Conservation (phyloP, 1,140 invertebrate species). For the Trachymyrmex septentrionalis region DNA sequence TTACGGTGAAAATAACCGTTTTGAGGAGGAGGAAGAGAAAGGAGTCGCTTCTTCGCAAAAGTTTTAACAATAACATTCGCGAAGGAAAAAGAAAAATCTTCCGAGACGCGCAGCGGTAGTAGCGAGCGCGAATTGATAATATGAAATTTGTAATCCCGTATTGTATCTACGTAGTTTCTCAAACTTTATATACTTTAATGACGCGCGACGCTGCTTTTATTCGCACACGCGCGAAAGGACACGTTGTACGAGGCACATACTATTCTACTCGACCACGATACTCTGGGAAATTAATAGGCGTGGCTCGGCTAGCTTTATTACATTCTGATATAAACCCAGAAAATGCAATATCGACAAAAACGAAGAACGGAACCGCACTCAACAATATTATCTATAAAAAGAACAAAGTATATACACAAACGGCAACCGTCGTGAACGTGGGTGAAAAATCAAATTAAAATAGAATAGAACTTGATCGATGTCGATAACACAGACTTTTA, state of each 20-base stretch:
- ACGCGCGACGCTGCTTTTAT: conserved; percentile 5
- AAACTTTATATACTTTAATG: conserved; percentile 24
- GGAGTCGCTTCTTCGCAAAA: conserved; percentile 37
- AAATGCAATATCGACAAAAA: conserved; percentile 36
- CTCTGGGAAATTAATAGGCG: conserved; percentile 42
- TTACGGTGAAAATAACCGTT: conserved; percentile 18
- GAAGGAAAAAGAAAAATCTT: conserved; percentile 4
- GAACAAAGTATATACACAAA: neutral
- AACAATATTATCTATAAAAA: conserved; percentile 10
- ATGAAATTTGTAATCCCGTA: conserved; percentile 38
- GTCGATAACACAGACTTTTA: too few relatives aligned
- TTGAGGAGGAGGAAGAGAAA: neutral
- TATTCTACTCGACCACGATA: conserved; percentile 23
- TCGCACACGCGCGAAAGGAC: neutral
- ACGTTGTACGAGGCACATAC: conserved; percentile 17
- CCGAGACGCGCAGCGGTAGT: neutral
- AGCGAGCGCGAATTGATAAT: conserved; percentile 55
- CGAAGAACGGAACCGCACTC: neutral
- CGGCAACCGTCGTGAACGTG: neutral
- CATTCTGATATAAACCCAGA: conserved; percentile 38
- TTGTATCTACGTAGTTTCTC: neutral
- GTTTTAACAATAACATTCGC: conserved; percentile 36
- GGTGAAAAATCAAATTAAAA: conserved; percentile 18
- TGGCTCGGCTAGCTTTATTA: conserved; percentile 49
- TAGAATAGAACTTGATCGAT: neutral